A percentile compares a stretch with the other conserved stretches of the same genome.
phyloP scores from a whole-genome alignment of 2,797 vertebrate species.

The Melanotaenia boesemani region DNA sequence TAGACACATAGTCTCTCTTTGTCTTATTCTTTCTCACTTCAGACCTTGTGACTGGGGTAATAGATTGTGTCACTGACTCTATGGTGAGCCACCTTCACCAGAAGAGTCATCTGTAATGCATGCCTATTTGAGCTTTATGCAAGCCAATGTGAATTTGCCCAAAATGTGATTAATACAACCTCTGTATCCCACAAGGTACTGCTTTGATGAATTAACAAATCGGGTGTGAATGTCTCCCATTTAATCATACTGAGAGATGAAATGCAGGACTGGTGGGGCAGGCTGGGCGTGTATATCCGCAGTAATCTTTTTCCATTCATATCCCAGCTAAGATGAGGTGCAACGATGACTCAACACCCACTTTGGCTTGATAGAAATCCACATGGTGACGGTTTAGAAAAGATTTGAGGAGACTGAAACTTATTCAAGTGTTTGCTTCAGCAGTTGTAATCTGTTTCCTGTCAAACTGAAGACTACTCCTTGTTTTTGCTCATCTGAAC shows the following conservation, averaged over 20 bases:
- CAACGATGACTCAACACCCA: slow-evolving; percentile 60
- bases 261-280: slow-evolving; percentile 58
- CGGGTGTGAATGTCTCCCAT: slow-evolving; percentile 72
- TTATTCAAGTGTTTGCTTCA: slow-evolving; percentile 30
- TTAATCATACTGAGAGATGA: slow-evolving; percentile 79
- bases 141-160: slow-evolving; percentile 67
- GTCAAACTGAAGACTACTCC: slow-evolving; percentile 24
- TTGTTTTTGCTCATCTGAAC: slow-evolving; percentile 37
- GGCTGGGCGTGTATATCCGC: slow-evolving; percentile 61
- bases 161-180: slow-evolving; percentile 79
- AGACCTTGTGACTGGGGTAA: slow-evolving; percentile 54
- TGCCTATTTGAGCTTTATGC: slow-evolving; percentile 70
- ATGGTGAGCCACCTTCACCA: slow-evolving; percentile 60
- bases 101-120: slow-evolving; percentile 70
- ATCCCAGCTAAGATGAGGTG: slow-evolving; percentile 53
- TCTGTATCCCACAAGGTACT: slow-evolving; percentile 65
- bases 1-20: slow-evolving; percentile 24
- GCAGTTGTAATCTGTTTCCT: slow-evolving; percentile 48
- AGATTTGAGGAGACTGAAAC: slow-evolving; percentile 31
- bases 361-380: slow-evolving; percentile 61
- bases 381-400: slow-evolving; percentile 41
- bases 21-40: slow-evolving; percentile 36
- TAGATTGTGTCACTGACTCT: slow-evolving; percentile 61
- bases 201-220: slow-evolving; percentile 83
- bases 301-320: slow-evolving; percentile 71